Base-by-base conservation (phyloP, 2,888 invertebrate genomes). In the Megaustenia siamemsis region DNA sequence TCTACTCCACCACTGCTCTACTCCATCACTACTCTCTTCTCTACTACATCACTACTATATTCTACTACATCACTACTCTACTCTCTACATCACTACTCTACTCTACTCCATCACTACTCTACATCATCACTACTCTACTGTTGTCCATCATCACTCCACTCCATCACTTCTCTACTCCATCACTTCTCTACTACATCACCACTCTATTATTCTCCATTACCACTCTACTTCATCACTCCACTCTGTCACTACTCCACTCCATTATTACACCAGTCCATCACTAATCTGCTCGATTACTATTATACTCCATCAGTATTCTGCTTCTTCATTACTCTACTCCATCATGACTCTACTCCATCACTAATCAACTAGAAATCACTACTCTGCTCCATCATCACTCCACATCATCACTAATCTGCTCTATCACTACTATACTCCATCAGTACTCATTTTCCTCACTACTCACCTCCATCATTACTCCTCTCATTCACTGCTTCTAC, bases 311-410 rank as follows among this genome's bases (percentile, higher is more conserved):
- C n/a, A n/a, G n/a, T n/a, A n/a, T n/a, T n/a, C n/a, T n/a, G n/a
- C n/a, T n/a, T n/a, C n/a, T n/a, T n/a, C n/a, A n/a, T n/a, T n/a
- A n/a, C n/a, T n/a, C n/a, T n/a, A n/a, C n/a, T n/a, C n/a, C n/a
- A n/a, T n/a, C n/a, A n/a, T n/a, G n/a, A n/a, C n/a, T n/a, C n/a
- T n/a, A n/a, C n/a, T n/a, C n/a, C n/a, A n/a, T n/a, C n/a, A n/a
- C n/a, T n/a, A n/a, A n/a, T n/a, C n/a, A n/a, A n/a, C n/a, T n/a
- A n/a, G n/a, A n/a, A 5, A 4, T 56, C 6, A 49, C 53, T 76
- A 28, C 76, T 76, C 76, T 76, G 28, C 28, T 28, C 49, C 32
- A n/a, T 35, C 49, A 28, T 76, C 76, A n/a, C 45, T 76, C 45
- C 45, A 45, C 28, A 18, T 49, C 76, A n/a, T 32, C 28, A 21